Base-by-base conservation (phyloP, 2,113 vertebrate species). In the Cryptomyrus ogoouensis region DNA sequence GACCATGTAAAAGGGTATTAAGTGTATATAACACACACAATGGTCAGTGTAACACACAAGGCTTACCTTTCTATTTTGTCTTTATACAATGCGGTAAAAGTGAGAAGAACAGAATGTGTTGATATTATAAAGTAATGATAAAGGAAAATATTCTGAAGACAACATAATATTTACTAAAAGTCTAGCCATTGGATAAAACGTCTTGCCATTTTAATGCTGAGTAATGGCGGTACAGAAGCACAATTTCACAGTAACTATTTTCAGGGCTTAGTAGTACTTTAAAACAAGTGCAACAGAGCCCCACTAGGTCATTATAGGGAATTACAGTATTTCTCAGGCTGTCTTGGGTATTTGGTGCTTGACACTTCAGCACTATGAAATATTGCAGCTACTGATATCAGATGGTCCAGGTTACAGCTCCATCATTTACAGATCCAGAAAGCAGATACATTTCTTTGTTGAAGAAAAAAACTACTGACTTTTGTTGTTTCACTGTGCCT, bases 211-310 rank as follows among this genome's bases (percentile, higher is more conserved):
- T 24, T 83, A 83, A 44, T 83, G 77, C 77, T 44, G 31, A 83
- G 17, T 39, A 42, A 80, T 42, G 21, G 9, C 46, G 12, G 31
- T 35, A 74, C 13, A 35, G 66, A 31, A 19, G 80, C 5, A 46
- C 2, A 24, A n/a, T 83, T 83, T 83, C 80, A 46, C 80, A 83
- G 10, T 83, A 83, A 83, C 42, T 46, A 47, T 83, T 47, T 47
- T 47, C 42, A 83, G 80, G 31, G 27, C 21, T 77, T 46, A 83
- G 3, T 49, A 62, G 50, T 46, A 4, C 13, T 44, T 5, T 35
- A 89, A 46, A 85, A 85, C 52, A 89, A 84, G 89, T 58, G 35
- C 89, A 89, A 84, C 21, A 53, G 89, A 44, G 77, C 77, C 89
- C 77, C 39, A 50, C 83, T 83, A 58, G 89, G 74, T 66, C 42